Conservation (phyloP, 1,140 invertebrate species). For the Conopomorpha cramerella region DNA sequence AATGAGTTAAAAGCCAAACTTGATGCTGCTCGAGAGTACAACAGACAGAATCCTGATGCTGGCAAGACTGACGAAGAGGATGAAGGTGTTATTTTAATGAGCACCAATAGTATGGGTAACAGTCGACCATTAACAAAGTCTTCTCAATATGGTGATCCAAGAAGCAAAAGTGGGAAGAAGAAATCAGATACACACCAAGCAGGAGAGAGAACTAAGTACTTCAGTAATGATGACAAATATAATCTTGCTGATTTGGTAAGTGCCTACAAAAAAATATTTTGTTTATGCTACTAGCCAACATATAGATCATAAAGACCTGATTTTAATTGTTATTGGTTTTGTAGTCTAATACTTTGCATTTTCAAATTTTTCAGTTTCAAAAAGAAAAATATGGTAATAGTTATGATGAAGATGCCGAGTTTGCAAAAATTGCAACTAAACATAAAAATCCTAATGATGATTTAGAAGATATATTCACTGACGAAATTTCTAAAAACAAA, state of each 20-base stretch:
- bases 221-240: slow-evolving; percentile 89
- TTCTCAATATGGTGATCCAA: slow-evolving; percentile 32
- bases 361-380: slow-evolving; percentile 76
- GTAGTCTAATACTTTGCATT: slow-evolving; percentile 4
- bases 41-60: slow-evolving; percentile 51
- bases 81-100: slow-evolving; percentile 72
- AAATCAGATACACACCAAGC: slow-evolving; percentile 75
- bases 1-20: slow-evolving; percentile 76
- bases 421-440: slow-evolving; percentile 74
- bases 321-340: slow-evolving; percentile 2
- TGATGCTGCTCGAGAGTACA: slow-evolving; percentile 67
- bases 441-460: slow-evolving; percentile 73
- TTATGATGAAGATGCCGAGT: slow-evolving; percentile 81
- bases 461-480: slow-evolving; percentile 87
- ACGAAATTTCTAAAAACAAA: slow-evolving; percentile 69
- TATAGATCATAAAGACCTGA: slow-evolving; percentile 6
- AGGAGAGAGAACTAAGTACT: slow-evolving; percentile 80
- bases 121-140: slow-evolving; percentile 59
- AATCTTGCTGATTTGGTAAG: slow-evolving; percentile 84
- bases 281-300: too few species aligned
- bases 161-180: slow-evolving; percentile 53
- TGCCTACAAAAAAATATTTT: too few species aligned
- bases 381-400: slow-evolving; percentile 83
- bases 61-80: slow-evolving; percentile 32
- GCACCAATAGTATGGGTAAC: slow-evolving; percentile 71